Base-by-base conservation (phyloP, 1,140 invertebrate genomes). In the Thalassaphorura encarpata region DNA sequence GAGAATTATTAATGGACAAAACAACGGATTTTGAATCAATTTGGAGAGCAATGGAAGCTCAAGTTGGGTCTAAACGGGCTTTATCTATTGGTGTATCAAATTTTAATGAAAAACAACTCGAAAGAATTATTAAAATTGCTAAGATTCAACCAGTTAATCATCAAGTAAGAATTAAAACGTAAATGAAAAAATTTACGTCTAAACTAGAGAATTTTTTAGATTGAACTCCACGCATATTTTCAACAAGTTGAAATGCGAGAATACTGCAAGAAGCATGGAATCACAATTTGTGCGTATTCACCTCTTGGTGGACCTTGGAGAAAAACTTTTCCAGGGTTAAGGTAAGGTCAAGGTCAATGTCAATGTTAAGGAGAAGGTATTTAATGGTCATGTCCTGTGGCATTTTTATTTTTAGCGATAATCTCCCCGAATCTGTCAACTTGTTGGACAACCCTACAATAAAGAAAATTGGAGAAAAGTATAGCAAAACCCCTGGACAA, bases 231-330 rank as follows among this genome's bases (percentile, higher is more conserved):
- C 64, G 68, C 67, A 0, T 76, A 75, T 61, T 69, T 75, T 36
- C 73, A 73, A 43, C 76, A 78, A 61, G 62, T 64, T 0, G 57
- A 68, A 16, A 61, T 78, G 28, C 50, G 66, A 13, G 60, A 68
- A 39, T 71, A 67, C 46, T 77, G 76, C 60, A 55, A 66, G 28
- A 46, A 66, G 42, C 63, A 70, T 31, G 61, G 67, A 18, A 72
- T 78, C n/a, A 64, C 67, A 3, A 42, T 93, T 19, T 88, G 83
- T 0, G 88, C 85, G 0, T 94, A 93, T 67, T 82, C 84, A 19
- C 87, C 89, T 1, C 69, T 95, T 2, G 89, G 85, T 1, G 83
- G 83, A 3, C 82, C 46, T 79, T 58, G 83, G 80, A 26, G 54
- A 58, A 36, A 53, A 49, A 53, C 49, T 8, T 4, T 49, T 46